These are phyloP conservation scores for Lacerta bilineata DNA, from an alignment of 2,797 vertebrate species.

Conservation along the genomic window DNA sequence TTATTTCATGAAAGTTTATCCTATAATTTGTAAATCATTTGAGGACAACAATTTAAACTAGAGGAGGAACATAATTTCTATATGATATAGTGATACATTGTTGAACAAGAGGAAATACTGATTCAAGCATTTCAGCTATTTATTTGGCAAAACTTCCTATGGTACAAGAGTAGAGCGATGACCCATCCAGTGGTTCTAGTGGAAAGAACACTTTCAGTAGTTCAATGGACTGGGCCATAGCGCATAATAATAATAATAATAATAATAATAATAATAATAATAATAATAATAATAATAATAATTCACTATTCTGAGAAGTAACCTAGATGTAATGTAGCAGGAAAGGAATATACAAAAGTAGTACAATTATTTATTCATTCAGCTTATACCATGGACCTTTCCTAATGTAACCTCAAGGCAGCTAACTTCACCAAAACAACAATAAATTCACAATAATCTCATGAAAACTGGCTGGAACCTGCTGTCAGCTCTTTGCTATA, in stretches of 20 bases:
- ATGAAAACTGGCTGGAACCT: not conserved
- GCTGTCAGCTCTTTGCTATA: not conserved
- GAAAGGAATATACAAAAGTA: not conserved
- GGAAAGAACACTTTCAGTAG: not conserved
- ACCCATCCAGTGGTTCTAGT: not conserved
- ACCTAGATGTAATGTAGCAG: not conserved
- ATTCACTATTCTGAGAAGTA: not conserved
- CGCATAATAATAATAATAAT: too few species aligned
- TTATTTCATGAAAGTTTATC: not conserved
- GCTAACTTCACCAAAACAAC: not conserved
- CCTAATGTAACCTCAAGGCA: not conserved
- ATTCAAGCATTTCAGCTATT: slow-evolving; percentile 23
- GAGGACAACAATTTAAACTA: slow-evolving; percentile 13
- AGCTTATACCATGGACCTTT: not conserved
- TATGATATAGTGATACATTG: not conserved
- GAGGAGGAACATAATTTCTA: not conserved
- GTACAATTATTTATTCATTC: not conserved
- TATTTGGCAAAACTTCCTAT: not conserved
- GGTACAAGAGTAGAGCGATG: not conserved
- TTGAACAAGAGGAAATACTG: slow-evolving; percentile 10
- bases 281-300: too few species aligned
- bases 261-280: too few species aligned
- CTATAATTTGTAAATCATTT: slow-evolving; percentile 21
- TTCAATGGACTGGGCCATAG: not conserved
- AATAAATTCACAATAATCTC: not conserved